phyloP scores from a whole-genome alignment of 2,888 invertebrate genomes.

The Troides oblongomaculatus region DNA sequence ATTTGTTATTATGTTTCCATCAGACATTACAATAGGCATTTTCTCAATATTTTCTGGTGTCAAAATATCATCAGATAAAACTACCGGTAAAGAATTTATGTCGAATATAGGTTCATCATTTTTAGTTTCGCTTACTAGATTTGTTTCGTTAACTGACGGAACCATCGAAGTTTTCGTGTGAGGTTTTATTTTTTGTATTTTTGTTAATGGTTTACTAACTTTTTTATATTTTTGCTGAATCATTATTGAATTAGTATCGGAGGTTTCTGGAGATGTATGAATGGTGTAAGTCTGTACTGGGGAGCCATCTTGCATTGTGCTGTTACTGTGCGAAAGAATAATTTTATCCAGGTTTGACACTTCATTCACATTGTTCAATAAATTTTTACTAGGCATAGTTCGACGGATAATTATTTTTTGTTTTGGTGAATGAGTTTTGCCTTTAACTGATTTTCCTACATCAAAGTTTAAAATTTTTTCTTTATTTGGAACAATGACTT shows the following conservation, averaged over 20 bases:
- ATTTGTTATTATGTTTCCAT: slow-evolving; percentile 63
- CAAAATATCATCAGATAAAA: slow-evolving; percentile 84
- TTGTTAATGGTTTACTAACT: slow-evolving; percentile 56
- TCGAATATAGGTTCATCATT: slow-evolving; percentile 80
- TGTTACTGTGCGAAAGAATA: slow-evolving; percentile 61
- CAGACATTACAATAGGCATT: slow-evolving; percentile 82
- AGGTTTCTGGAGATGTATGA: slow-evolving; percentile 57
- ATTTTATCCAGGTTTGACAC: slow-evolving; percentile 65
- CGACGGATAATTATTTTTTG: slow-evolving; percentile 74
- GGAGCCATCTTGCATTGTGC: slow-evolving; percentile 55
- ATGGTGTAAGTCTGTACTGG: slow-evolving; percentile 72
- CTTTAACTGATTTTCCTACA: slow-evolving; percentile 59
- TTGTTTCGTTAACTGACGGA: slow-evolving; percentile 49
- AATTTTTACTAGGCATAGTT: slow-evolving; percentile 54
- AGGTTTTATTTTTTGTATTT: slow-evolving; percentile 63
- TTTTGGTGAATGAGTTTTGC: slow-evolving; percentile 58
- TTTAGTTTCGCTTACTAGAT: slow-evolving; percentile 35
- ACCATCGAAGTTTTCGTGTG: slow-evolving; percentile 50
- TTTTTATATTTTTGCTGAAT: slow-evolving; percentile 68
- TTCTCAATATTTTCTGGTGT: slow-evolving; percentile 85
- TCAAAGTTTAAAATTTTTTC: slow-evolving; percentile 75
- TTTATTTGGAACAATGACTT: slow-evolving; percentile 56
- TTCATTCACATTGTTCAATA: slow-evolving; percentile 61
- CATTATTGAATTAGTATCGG: slow-evolving; percentile 62
- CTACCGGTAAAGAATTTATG: slow-evolving; percentile 88